These are phyloP conservation scores for Theretra japonica DNA, from an alignment of 2,888 invertebrate species.

Conservation along the genomic window DNA sequence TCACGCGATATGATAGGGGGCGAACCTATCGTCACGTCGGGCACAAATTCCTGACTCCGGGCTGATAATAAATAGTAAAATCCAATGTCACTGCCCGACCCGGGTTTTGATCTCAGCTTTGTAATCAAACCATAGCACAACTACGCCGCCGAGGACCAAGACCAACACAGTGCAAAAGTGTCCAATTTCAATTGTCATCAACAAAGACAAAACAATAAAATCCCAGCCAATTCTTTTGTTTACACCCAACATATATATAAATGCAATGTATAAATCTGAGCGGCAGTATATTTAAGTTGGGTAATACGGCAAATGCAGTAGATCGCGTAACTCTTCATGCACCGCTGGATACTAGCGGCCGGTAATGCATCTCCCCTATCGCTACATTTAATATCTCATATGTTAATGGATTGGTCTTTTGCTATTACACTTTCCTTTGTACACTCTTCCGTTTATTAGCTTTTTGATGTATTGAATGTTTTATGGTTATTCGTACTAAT, in stretches of 20 bases:
- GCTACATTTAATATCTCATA: slow-evolving; percentile 64
- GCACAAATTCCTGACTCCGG: too few relatives aligned
- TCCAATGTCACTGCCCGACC: too few relatives aligned
- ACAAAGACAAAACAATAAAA: too few relatives aligned
- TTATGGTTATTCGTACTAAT: neutral
- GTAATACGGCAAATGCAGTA: slow-evolving; percentile 65
- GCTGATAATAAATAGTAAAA: too few relatives aligned
- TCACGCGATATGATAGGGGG: too few relatives aligned
- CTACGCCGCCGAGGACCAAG: too few relatives aligned
- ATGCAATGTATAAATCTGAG: slow-evolving; percentile 14
- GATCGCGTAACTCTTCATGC: slow-evolving; percentile 60
- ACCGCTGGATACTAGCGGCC: slow-evolving; percentile 59
- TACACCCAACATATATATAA: neutral
- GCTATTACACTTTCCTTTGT: slow-evolving; percentile 51
- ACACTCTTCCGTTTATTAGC: slow-evolving; percentile 17
- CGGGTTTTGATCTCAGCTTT: too few relatives aligned
- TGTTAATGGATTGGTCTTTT: slow-evolving; percentile 81
- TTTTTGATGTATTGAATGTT: slow-evolving; percentile 22
- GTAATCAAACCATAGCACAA: too few relatives aligned
- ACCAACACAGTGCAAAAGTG: too few relatives aligned
- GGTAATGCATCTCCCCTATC: slow-evolving; percentile 62
- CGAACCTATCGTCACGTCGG: too few relatives aligned
- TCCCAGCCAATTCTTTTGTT: neutral
- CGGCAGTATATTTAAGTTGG: slow-evolving; percentile 33
- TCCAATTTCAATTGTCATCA: too few relatives aligned